A percentile compares a stretch with the other conserved stretches of the same genome.
These are phyloP conservation scores for Caenorhabditis virilis DNA, from an alignment of 2,888 invertebrate genomes.

Conservation along the genomic window DNA sequence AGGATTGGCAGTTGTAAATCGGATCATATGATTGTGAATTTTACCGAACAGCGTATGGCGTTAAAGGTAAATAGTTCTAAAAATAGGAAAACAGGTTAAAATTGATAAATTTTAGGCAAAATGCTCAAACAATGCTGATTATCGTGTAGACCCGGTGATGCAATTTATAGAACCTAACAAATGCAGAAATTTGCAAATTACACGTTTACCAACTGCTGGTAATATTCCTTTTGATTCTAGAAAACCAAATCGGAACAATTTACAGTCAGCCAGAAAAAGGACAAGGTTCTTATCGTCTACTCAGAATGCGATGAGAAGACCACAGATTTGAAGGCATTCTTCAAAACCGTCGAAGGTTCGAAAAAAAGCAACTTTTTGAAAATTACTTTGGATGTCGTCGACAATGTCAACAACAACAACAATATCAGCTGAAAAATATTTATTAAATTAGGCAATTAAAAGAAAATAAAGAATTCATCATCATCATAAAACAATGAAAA, in stretches of 20 bases:
- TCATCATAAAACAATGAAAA: background rate
- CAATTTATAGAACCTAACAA: constrained; percentile 10
- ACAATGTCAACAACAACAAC: constrained; percentile 4
- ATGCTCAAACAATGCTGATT: constrained; percentile 10
- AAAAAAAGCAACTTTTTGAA: background rate
- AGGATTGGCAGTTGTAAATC: constrained; percentile 5
- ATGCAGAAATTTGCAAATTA: constrained; percentile 6
- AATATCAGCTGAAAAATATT: constrained; percentile 6
- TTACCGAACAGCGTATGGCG: constrained; percentile 5
- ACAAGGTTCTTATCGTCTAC: constrained; percentile 8
- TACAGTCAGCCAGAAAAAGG: background rate
- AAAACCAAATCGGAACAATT: no score
- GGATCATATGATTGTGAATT: constrained; percentile 15
- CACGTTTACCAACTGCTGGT: constrained; percentile 7
- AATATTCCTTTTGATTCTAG: background rate
- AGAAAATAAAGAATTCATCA: constrained; percentile 3
- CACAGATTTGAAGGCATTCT: constrained; percentile 7
- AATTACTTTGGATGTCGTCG: constrained; percentile 11
- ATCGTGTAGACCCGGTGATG: constrained; percentile 11
- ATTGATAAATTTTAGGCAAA: constrained; percentile 6
- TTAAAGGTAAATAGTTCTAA: constrained; percentile 1
- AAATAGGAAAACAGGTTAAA: background rate
- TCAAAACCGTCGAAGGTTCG: constrained; percentile 5
- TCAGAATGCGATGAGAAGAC: constrained; percentile 9
- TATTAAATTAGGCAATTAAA: constrained; percentile 11